These are phyloP conservation scores for Copsychus sechellarum DNA, from an alignment of 2,113 vertebrate species.

Conservation along the genomic window DNA sequence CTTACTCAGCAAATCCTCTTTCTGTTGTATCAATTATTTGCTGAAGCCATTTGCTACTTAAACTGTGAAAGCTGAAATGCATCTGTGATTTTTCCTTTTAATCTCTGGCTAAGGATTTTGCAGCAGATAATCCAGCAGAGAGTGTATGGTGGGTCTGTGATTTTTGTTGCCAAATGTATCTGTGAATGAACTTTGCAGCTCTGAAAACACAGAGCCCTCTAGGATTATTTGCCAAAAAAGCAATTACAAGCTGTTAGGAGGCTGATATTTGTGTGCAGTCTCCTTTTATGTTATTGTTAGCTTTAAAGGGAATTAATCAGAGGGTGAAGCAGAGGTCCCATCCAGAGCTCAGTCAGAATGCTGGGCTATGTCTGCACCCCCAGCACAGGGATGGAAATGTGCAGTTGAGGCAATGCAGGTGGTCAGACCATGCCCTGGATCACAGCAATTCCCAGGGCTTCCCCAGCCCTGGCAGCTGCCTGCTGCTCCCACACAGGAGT, in stretches of 20 bases:
- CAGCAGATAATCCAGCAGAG: background rate
- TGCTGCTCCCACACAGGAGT: background rate
- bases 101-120: background rate
- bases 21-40: background rate
- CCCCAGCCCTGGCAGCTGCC: background rate
- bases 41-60: background rate
- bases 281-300: background rate
- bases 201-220: background rate
- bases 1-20: background rate
- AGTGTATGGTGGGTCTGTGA: background rate
- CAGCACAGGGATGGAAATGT: background rate
- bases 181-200: background rate
- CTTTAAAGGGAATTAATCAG: slow-evolving; percentile 22
- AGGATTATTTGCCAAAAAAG: background rate
- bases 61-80: slow-evolving; percentile 6
- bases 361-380: background rate
- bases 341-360: background rate
- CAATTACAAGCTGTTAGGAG: background rate
- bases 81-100: background rate
- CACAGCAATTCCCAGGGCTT: background rate
- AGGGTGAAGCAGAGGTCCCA: background rate
- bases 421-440: background rate
- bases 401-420: background rate
- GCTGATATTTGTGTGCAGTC: background rate
- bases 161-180: background rate